phyloP scores from a whole-genome alignment of 2,888 invertebrate genomes.

The Dryomyza anilis region DNA sequence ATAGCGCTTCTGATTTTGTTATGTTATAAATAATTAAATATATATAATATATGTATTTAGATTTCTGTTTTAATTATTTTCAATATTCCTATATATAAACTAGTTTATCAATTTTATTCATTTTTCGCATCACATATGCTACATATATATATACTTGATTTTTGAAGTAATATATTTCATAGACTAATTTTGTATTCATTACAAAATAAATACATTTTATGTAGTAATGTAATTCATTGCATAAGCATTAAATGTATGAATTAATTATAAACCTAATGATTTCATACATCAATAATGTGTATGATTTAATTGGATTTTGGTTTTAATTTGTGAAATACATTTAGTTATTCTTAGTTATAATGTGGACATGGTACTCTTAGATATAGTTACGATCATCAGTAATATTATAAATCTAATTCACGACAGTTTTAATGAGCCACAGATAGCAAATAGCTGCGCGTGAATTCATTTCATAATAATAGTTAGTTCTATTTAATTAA shows the following conservation, averaged over 20 bases:
- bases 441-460: no score
- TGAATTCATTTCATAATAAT: no score
- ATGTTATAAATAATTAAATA: not conserved
- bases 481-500: no score
- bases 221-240: not conserved
- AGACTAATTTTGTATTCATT: not conserved
- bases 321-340: not conserved
- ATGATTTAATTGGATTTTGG: not conserved
- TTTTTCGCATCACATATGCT: no score
- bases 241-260: not conserved
- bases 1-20: slow-evolving; percentile 1
- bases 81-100: slow-evolving; percentile 13
- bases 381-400: no score
- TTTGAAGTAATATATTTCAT: not conserved
- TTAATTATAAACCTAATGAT: not conserved
- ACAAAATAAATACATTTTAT: not conserved
- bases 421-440: no score
- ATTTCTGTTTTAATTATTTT: not conserved
- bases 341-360: not conserved
- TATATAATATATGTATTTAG: not conserved
- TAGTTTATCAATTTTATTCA: not conserved
- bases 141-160: not conserved
- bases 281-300: not conserved
- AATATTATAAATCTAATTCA: no score
- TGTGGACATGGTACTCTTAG: not conserved